These are phyloP conservation scores for Leptodactylus fallax DNA, from an alignment of 2,797 vertebrate genomes.

Conservation along the genomic window DNA sequence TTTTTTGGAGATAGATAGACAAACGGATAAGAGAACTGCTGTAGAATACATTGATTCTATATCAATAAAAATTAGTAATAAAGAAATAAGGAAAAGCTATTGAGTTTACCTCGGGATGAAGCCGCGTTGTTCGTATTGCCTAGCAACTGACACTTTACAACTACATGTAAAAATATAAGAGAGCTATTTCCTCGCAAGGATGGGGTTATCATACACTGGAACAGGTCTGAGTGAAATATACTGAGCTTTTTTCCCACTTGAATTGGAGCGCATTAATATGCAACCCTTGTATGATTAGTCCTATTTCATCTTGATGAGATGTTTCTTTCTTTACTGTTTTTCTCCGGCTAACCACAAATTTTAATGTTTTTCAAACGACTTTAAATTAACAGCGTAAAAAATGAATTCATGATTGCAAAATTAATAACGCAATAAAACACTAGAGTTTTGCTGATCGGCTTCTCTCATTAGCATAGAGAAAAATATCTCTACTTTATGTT, in stretches of 20 bases:
- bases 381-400: slow-evolving; percentile 57
- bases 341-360: slow-evolving; percentile 50
- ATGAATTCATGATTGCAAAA: slow-evolving; percentile 53
- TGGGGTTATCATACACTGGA: background rate
- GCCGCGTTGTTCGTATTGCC: background rate
- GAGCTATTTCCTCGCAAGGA: background rate
- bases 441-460: slow-evolving; percentile 38
- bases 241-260: background rate
- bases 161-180: background rate
- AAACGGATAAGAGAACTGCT: background rate
- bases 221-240: background rate
- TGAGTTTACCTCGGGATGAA: background rate
- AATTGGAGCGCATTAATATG: slow-evolving; percentile 70
- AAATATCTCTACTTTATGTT: slow-evolving; percentile 50
- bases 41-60: background rate
- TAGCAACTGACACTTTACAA: slow-evolving; percentile 42
- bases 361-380: slow-evolving; percentile 52
- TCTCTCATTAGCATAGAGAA: slow-evolving; percentile 44
- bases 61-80: background rate
- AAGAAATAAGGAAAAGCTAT: background rate
- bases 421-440: slow-evolving; percentile 57
- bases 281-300: slow-evolving; percentile 67
- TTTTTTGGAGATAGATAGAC: background rate
- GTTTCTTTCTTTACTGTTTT: slow-evolving; percentile 56
- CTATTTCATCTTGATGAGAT: slow-evolving; percentile 55